Conservation (phyloP, 2,888 invertebrate genomes). For the Stenodera caucasica region DNA sequence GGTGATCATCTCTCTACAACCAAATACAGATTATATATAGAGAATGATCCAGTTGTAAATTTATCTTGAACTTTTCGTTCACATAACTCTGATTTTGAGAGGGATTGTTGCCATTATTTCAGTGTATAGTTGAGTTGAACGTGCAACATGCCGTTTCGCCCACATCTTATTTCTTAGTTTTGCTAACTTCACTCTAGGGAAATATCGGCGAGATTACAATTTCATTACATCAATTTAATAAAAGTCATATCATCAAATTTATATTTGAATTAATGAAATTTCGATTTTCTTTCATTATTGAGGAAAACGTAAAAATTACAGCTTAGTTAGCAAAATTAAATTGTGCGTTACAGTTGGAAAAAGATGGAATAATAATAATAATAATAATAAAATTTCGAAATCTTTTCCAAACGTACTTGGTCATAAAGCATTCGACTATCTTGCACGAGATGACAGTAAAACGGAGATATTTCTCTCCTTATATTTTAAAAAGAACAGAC, state of each 20-base stretch:
- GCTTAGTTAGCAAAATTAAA: no score
- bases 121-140: no score
- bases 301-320: no score
- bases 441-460: slow-evolving; percentile 35
- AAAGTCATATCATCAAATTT: slow-evolving; percentile 14
- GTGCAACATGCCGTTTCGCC: no score
- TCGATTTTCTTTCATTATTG: no score
- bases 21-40: neutral
- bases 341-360: slow-evolving; percentile 36
- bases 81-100: no score
- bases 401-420: slow-evolving; percentile 40
- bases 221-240: slow-evolving; percentile 22
- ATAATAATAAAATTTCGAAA: slow-evolving; percentile 25
- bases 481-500: no score
- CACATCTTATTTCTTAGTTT: neutral
- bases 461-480: neutral
- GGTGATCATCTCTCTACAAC: neutral
- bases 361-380: neutral
- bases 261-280: no score
- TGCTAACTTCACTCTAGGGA: slow-evolving; percentile 14
- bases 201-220: slow-evolving; percentile 18
- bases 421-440: slow-evolving; percentile 47
- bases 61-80: neutral
- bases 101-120: neutral
- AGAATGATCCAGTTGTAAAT: neutral